Base-by-base conservation (phyloP, 2,888 invertebrate genomes). In the Drosophila neotestacea region DNA sequence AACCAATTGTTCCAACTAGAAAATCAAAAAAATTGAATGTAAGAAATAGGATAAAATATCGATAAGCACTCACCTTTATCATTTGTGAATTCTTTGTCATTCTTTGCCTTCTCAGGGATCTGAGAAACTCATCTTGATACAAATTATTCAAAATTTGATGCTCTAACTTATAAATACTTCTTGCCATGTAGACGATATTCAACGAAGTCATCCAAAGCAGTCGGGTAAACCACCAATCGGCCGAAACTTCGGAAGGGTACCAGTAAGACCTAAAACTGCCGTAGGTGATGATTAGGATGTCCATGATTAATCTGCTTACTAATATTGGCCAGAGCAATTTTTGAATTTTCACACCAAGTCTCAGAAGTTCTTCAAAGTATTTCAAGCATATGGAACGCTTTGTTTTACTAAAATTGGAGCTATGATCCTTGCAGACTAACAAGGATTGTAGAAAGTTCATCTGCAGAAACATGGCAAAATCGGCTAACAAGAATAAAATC, bases 1-100 rank as follows among this genome's bases (percentile, higher is more conserved):
- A 13, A 59, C 36, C 9, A 72, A 4, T 10, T 27, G 22, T 4
- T 73, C 68, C 42, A 73, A 7, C 59, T 73, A 4, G 0, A 36
- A 34, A n/a, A 4, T 32, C 30, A 11, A 22, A 16, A n/a, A 0
- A 0, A 22, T 22, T 22, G 16, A 2, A 3, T 6, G 4, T 10
- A 34, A 6, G 16, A 6, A 0, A 10, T 22, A 1, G 0, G 5
- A 11, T 28, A 5, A 44, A 27, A 10, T 2, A 11, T 4, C 1
- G 11, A 27, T 28, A 10, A 44, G 11, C 10, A 34, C 32, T 68
- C 9, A 68, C 73, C 62, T 44, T 72, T 4, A 52, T 1, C 22
- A 55, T 10, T 0, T 34, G 55, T 6, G 4, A 22, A 7, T 4
- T 34, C 0, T n/a, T 48, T 27, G 28, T n/a, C n/a, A n/a, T n/a